phyloP scores from a whole-genome alignment of 1,140 invertebrate genomes.

The Hycleus cichorii region DNA sequence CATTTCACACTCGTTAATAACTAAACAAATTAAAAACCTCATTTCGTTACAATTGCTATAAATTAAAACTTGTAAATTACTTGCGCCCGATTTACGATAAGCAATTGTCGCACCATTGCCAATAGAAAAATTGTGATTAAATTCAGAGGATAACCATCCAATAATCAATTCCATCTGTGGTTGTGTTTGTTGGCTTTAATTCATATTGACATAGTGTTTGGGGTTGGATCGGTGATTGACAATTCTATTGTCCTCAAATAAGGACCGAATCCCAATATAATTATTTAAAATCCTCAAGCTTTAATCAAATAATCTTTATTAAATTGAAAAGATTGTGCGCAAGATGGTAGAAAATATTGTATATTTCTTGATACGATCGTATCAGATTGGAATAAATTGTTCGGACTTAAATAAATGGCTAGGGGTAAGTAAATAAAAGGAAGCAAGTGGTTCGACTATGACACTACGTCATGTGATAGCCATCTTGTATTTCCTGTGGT shows the following conservation, averaged over 20 bases:
- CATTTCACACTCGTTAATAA: constrained; percentile 3
- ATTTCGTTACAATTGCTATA: constrained; percentile 19
- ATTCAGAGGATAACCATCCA: constrained; percentile 12
- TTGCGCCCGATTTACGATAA: constrained; percentile 26
- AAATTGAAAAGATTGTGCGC: no score
- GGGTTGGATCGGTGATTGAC: constrained; percentile 8
- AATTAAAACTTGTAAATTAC: constrained; percentile 32
- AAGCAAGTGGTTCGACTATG: constrained; percentile 27
- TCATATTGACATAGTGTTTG: constrained; percentile 22
- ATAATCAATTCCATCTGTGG: constrained; percentile 12
- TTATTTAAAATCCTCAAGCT: no score
- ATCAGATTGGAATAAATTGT: no score
- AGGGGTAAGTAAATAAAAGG: constrained; percentile 28
- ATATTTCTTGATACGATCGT: no score
- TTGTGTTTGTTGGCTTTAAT: constrained; percentile 23
- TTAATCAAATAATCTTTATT: no score
- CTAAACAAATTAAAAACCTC: constrained; percentile 30
- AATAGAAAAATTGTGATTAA: constrained; percentile 29
- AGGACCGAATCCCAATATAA: no score
- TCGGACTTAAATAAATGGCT: constrained; percentile 7
- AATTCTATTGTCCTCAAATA: constrained; percentile 8
- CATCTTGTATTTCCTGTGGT: constrained; percentile 35
- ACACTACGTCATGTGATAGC: constrained; percentile 34
- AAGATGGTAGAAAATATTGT: no score
- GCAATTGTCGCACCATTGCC: constrained; percentile 19